A percentile compares a stretch with the other conserved stretches of the same genome.
phyloP scores from a whole-genome alignment of 2,113 vertebrate species.

The Canis aureus region DNA sequence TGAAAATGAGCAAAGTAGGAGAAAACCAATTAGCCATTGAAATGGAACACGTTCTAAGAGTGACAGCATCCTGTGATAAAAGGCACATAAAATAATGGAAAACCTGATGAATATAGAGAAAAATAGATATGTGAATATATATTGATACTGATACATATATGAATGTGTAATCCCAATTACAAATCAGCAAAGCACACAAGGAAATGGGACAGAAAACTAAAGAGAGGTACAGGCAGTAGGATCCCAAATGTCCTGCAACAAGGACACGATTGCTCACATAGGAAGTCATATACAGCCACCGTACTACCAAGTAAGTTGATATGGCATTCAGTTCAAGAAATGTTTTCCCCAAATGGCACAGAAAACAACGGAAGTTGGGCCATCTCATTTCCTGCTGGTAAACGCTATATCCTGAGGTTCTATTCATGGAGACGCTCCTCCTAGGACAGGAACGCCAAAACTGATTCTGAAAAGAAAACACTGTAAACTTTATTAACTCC shows the following conservation, averaged over 20 bases:
- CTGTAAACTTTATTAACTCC: background rate
- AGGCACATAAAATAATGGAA: background rate
- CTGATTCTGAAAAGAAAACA: background rate
- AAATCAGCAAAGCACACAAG: background rate
- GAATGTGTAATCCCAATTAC: background rate
- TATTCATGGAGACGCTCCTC: background rate
- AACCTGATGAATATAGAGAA: background rate
- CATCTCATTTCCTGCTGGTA: background rate
- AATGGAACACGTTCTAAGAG: background rate
- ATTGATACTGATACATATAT: fast-evolving
- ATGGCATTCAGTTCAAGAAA: background rate
- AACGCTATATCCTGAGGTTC: background rate
- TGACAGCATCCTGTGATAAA: background rate
- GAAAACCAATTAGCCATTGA: background rate
- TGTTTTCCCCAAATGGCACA: background rate
- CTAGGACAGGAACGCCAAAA: background rate
- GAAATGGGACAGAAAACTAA: background rate
- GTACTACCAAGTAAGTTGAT: background rate
- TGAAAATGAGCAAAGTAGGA: background rate
- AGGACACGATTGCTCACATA: no score
- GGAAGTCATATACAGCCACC: no score
- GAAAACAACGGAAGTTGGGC: background rate
- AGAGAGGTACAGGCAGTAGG: background rate
- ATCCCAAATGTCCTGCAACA: background rate
- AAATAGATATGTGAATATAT: background rate